Conservation (phyloP, 2,888 invertebrate species). For the Belgica antarctica region DNA sequence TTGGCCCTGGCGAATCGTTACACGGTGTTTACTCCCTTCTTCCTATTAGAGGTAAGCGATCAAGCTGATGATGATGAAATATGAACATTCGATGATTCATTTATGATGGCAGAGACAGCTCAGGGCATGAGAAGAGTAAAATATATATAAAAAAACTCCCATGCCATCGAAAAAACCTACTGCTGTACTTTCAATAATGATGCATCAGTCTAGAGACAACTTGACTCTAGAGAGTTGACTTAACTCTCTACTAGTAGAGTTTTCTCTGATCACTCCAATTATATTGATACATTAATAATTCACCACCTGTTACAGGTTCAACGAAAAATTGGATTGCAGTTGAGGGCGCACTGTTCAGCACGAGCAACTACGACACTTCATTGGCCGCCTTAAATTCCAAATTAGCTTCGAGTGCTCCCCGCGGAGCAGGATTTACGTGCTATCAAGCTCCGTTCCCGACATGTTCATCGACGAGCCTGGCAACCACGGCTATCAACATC, state of each 20-base stretch:
- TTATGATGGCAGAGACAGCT: background rate
- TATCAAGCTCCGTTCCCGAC: slow-evolving; percentile 50
- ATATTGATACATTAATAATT: slow-evolving; percentile 32
- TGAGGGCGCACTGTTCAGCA: slow-evolving; percentile 73
- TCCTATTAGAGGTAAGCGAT: slow-evolving; percentile 61
- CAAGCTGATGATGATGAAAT: too few species aligned
- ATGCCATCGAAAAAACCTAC: too few species aligned
- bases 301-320: slow-evolving; percentile 58
- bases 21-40: slow-evolving; percentile 64
- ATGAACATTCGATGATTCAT: background rate
- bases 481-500: too few species aligned
- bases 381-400: slow-evolving; percentile 48
- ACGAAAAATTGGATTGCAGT: slow-evolving; percentile 85
- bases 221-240: too few species aligned
- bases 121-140: too few species aligned
- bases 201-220: too few species aligned
- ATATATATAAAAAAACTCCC: too few species aligned
- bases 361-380: slow-evolving; percentile 50
- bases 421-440: slow-evolving; percentile 43
- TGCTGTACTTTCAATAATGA: too few species aligned
- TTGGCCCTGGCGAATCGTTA: slow-evolving; percentile 62
- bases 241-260: too few species aligned
- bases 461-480: slow-evolving; percentile 52
- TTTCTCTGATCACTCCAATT: too few species aligned
- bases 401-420: slow-evolving; percentile 48